These are phyloP conservation scores for Rhadinocentrus ornatus DNA, from an alignment of 2,797 vertebrate species.

Conservation along the genomic window DNA sequence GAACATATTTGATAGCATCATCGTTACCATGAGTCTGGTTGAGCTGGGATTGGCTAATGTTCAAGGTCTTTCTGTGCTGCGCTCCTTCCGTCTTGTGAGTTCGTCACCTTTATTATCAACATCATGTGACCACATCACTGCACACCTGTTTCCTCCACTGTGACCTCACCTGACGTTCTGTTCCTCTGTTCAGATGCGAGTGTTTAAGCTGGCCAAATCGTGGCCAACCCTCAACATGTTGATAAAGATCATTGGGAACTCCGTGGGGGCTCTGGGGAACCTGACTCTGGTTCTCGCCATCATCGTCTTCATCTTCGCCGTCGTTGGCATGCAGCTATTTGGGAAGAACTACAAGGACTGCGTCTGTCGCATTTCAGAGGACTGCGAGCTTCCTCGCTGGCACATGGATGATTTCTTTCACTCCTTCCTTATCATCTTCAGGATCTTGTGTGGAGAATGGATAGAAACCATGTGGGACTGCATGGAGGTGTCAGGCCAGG, in stretches of 20 bases:
- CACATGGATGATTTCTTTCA: slow-evolving; percentile 98
- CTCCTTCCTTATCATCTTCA: slow-evolving; percentile 95
- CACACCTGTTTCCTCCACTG: not conserved
- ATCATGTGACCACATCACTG: not conserved
- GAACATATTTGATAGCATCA: slow-evolving; percentile 97
- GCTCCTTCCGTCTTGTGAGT: slow-evolving; percentile 92
- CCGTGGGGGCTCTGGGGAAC: slow-evolving; percentile 93
- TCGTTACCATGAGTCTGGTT: slow-evolving; percentile 94
- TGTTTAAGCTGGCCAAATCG: slow-evolving; percentile 96
- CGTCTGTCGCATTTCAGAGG: slow-evolving; percentile 88
- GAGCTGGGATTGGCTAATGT: slow-evolving; percentile 91
- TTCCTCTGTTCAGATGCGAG: slow-evolving; percentile 85
- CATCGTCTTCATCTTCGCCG: slow-evolving; percentile 97
- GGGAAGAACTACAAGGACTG: slow-evolving; percentile 93
- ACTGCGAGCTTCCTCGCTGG: slow-evolving; percentile 93
- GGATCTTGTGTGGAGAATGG: slow-evolving; percentile 95
- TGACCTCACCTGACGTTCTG: not conserved
- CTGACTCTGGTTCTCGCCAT: slow-evolving; percentile 94
- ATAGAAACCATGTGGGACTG: slow-evolving; percentile 99
- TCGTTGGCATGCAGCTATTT: slow-evolving; percentile 97
- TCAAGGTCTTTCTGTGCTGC: slow-evolving; percentile 92
- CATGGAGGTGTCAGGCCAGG: slow-evolving; percentile 90
- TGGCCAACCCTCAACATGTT: slow-evolving; percentile 98
- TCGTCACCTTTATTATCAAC: not conserved
- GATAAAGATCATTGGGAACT: slow-evolving; percentile 97